Percentiles rank a stretch among this genome's conserved stretches.
Evolutionary conservation across 2,113 vertebrate species (phyloP).

Genomic region (Nothoprocta pentlandii): DNA sequence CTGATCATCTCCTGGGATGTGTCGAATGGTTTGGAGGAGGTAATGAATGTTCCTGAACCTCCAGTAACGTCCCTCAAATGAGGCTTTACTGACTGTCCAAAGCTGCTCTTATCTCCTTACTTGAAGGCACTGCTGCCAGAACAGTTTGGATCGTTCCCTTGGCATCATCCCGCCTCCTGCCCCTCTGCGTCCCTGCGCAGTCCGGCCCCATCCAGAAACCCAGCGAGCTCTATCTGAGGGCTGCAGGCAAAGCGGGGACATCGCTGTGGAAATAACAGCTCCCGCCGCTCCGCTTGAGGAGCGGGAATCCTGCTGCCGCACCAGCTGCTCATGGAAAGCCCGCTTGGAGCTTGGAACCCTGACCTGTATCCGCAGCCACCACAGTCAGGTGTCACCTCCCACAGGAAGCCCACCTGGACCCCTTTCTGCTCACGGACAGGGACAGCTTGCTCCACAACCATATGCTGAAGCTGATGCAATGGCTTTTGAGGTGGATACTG

Average conservation of each 20-base stretch:
- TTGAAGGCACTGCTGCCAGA: background rate
- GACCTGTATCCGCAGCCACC: background rate
- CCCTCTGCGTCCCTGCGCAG: background rate
- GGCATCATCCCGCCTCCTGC: conserved; percentile 1
- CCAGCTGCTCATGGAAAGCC: conserved; percentile 12
- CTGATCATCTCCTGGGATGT: background rate
- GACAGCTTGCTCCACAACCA: accelerated
- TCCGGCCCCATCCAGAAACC: conserved; percentile 45
- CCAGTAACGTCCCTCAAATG: background rate
- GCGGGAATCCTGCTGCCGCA: conserved; percentile 35
- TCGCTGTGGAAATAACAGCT: conserved; percentile 48
- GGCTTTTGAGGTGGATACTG: background rate
- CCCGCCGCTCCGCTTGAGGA: conserved; percentile 23
- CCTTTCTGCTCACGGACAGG: background rate
- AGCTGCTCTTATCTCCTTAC: background rate
- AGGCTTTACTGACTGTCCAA: accelerated
- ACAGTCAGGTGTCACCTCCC: background rate
- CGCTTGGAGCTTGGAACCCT: background rate
- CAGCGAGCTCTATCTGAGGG: background rate
- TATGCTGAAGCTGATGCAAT: background rate
- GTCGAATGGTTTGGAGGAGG: background rate
- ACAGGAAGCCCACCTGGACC: background rate
- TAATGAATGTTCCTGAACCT: background rate
- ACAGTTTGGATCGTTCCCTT: conserved; percentile 24
- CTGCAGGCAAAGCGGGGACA: background rate